phyloP scores from a whole-genome alignment of 2,797 vertebrate species.

The Natrix natrix region DNA sequence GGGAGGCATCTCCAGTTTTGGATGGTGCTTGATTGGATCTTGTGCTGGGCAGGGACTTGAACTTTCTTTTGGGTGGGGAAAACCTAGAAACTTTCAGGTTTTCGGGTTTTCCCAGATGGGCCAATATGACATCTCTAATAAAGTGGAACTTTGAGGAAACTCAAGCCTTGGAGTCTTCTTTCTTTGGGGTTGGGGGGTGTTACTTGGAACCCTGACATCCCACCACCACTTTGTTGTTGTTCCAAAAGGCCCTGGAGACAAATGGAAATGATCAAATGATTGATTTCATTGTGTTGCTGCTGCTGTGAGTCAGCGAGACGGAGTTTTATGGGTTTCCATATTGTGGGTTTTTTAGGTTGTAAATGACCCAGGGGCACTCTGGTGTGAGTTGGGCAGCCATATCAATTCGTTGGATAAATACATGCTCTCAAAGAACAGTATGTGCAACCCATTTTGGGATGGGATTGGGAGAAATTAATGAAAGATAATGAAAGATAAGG shows the following conservation, averaged over 20 bases:
- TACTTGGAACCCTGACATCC: too few species aligned
- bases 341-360: background rate
- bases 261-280: background rate
- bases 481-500: background rate
- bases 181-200: too few species aligned
- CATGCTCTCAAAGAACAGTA: background rate
- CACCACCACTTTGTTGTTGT: background rate
- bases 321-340: background rate
- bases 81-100: too few species aligned
- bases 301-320: fast-evolving
- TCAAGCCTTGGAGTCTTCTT: too few species aligned
- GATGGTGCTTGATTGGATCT: too few species aligned
- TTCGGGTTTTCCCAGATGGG: too few species aligned
- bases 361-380: too few species aligned
- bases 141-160: too few species aligned
- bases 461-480: background rate
- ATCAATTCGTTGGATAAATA: background rate
- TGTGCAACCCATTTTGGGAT: background rate
- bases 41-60: too few species aligned
- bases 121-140: too few species aligned
- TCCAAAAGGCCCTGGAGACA: background rate
- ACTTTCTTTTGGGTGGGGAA: too few species aligned
- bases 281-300: background rate
- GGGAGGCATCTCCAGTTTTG: too few species aligned
- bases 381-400: background rate